These are phyloP conservation scores for Anser brachyrhynchus DNA, from an alignment of 2,113 vertebrate genomes.

Conservation along the genomic window DNA sequence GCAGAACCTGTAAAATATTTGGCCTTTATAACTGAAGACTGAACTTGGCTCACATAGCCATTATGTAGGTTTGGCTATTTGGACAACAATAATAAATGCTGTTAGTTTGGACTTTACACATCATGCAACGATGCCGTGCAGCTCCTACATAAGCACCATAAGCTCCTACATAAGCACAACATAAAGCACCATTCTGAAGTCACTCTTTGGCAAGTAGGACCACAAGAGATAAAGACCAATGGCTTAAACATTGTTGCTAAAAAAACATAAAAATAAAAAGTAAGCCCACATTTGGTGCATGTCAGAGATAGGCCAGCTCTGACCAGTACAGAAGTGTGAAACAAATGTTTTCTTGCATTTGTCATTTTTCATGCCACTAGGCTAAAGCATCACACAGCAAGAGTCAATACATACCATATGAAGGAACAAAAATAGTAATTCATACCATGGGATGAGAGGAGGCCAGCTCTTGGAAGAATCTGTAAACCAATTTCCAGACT, in stretches of 20 bases:
- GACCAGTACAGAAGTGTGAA: neutral
- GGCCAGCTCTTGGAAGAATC: neutral
- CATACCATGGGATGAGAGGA: neutral
- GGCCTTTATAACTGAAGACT: neutral
- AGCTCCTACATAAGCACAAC: too few species aligned
- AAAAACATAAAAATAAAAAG: neutral
- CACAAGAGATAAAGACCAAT: neutral
- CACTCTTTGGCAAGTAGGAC: neutral
- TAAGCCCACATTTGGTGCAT: neutral
- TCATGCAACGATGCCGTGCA: neutral
- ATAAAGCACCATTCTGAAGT: neutral
- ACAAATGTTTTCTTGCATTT: neutral
- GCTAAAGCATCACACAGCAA: neutral
- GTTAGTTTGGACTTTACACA: neutral
- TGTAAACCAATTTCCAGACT: neutral
- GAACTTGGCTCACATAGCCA: neutral
- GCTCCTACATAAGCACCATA: neutral
- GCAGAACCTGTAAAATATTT: neutral
- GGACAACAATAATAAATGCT: neutral
- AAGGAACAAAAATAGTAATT: neutral
- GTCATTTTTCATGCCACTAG: neutral
- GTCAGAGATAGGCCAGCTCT: neutral
- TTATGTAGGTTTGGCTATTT: neutral
- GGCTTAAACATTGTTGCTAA: neutral
- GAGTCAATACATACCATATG: neutral